A percentile compares a stretch with the other conserved stretches of the same genome.
Conservation (phyloP, 2,113 vertebrate species). For the Conger conger region DNA sequence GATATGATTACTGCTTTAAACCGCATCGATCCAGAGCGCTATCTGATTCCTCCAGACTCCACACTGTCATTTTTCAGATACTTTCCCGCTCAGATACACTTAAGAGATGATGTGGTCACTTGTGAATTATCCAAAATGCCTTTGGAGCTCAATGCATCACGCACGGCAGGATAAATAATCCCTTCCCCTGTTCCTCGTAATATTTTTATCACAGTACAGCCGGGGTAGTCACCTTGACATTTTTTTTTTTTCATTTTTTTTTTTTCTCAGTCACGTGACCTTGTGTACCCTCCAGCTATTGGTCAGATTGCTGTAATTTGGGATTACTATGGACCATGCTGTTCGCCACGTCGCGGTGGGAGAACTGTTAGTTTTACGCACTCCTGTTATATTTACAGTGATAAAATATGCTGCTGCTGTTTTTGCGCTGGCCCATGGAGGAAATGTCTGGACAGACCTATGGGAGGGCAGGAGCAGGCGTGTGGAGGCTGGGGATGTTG, state of each 20-base stretch:
- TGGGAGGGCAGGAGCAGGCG: conserved; percentile 7
- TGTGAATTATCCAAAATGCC: background rate
- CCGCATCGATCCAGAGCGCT: background rate
- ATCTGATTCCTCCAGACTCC: background rate
- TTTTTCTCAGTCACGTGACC: background rate
- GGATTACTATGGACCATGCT: background rate
- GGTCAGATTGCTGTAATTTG: background rate
- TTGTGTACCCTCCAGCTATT: background rate
- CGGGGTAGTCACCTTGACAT: background rate
- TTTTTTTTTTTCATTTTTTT: too few relatives aligned
- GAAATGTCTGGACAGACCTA: background rate
- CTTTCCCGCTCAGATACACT: background rate
- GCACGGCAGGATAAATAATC: background rate
- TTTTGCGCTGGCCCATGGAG: background rate
- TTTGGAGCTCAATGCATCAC: background rate
- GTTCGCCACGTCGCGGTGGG: background rate
- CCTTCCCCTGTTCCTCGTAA: background rate
- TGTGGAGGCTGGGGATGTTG: conserved; percentile 19
- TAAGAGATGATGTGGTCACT: background rate
- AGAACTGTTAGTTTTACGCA: background rate
- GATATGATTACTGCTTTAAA: conserved; percentile 6
- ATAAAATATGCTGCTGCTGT: background rate
- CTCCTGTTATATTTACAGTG: background rate
- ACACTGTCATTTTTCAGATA: background rate
- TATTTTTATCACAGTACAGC: background rate